Base-by-base conservation (phyloP, 2,113 vertebrate genomes). In the Crotalus helleri region DNA sequence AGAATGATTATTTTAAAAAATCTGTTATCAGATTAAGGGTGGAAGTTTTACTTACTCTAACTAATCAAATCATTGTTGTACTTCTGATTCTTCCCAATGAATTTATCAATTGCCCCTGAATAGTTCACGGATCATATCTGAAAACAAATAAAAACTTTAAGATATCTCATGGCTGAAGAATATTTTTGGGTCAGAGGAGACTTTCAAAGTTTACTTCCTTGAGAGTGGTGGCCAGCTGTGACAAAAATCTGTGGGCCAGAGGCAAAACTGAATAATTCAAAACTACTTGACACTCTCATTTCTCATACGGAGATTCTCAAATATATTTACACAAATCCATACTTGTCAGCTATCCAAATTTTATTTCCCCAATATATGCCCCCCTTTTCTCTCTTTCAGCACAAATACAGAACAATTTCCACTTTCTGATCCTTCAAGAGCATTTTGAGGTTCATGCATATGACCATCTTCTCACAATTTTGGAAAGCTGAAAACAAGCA, bases 71-170 rank as follows among this genome's bases (percentile, higher is more conserved):
- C 7, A 51, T 15, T n/a, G 23, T 26, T 74, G 7, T n/a, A 88
- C 2, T 1, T 26, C 33, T 46, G 3, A 94, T 95, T 93, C 81
- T 59, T 89, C 59, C 91, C 93, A 87, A 54, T 61, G 24, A 81
- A 2, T 7, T 44, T 54, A 1, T n/a, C 19, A 58, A 53, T 26
- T 91, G 44, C n/a, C 81, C 85, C 94, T 88, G 93, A 95, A 95
- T 90, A 89, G 92, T 87, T 55, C 29, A 46, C 87, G 54, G 92
- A 24, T 26, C 8, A 93, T 93, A 90, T 69, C 51, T 61, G 58
- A 15, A 44, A 90, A 94, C 88, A 95, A 88, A 58, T 10, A 11
- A 55, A 29, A 39, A 33, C 69, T 9, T 33, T 29, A 24, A 87
- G 10, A 17, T 29, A 51, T 51, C 26, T n/a, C 13, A 17, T 51